Conservation (phyloP, 2,113 vertebrate genomes). For the Labeo catla region DNA sequence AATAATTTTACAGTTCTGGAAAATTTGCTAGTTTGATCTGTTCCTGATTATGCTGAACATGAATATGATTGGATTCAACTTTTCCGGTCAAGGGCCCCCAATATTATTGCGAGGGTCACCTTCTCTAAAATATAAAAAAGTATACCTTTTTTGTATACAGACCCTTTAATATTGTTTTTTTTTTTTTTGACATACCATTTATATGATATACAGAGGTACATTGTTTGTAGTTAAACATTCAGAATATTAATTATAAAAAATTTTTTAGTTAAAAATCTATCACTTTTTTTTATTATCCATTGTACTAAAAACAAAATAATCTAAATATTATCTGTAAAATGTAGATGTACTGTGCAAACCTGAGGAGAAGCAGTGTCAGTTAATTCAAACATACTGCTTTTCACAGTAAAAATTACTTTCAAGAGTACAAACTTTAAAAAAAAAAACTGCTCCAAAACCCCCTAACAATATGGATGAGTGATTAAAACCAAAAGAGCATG, state of each 20-base stretch:
- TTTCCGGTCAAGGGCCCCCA: not conserved
- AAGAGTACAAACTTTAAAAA: too few species aligned
- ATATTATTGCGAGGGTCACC: too few species aligned
- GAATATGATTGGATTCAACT: not conserved
- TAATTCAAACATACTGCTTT: too few species aligned
- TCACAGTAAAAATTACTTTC: too few species aligned
- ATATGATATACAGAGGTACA: not conserved
- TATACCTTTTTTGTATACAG: not conserved
- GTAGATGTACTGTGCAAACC: not conserved
- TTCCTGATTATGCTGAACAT: slow-evolving; percentile 1
- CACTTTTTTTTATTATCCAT: not conserved
- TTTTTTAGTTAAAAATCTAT: too few species aligned
- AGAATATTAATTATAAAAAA: too few species aligned
- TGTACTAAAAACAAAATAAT: not conserved
- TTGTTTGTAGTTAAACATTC: not conserved
- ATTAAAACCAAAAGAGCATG: not conserved
- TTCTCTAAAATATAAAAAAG: too few species aligned
- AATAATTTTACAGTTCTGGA: not conserved
- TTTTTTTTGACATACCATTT: not conserved
- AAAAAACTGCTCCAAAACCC: not conserved
- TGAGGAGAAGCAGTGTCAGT: not conserved
- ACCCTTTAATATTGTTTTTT: not conserved
- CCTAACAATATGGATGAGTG: not conserved
- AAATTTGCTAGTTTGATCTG: not conserved
- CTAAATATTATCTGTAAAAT: too few species aligned